Percentiles rank a stretch among this genome's conserved stretches.
Evolutionary conservation across 2,888 invertebrate species (phyloP).

Genomic region (Eristalis tenax): DNA sequence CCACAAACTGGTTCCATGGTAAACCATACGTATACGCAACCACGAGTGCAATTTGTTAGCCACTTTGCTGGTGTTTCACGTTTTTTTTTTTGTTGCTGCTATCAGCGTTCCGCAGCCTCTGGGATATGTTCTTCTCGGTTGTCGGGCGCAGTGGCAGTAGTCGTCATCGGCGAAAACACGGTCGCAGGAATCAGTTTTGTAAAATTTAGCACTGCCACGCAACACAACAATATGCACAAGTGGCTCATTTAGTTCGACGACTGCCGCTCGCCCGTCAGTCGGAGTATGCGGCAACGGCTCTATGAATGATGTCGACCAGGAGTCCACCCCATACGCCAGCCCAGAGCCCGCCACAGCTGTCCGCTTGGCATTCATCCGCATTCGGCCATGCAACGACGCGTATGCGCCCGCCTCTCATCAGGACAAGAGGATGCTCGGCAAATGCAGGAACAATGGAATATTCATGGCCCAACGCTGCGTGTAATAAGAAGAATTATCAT

Average conservation of each 20-base stretch:
- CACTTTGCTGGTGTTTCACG: slow-evolving; percentile 39
- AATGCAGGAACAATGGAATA: slow-evolving; percentile 21
- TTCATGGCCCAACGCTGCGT: slow-evolving; percentile 23
- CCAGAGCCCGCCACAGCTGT: background rate
- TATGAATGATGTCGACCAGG: slow-evolving; percentile 20
- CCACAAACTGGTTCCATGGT: slow-evolving; percentile 40
- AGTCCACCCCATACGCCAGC: background rate
- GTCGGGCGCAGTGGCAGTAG: slow-evolving; percentile 1
- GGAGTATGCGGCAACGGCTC: background rate
- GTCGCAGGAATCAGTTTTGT: slow-evolving; percentile 35
- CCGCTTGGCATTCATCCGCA: slow-evolving; percentile 26
- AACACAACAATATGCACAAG: slow-evolving; percentile 30
- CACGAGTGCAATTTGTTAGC: slow-evolving; percentile 56
- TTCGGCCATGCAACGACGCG: background rate
- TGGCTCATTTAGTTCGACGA: slow-evolving; percentile 36
- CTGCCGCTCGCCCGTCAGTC: background rate
- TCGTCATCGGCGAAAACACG: slow-evolving; percentile 8
- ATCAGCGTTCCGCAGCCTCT: background rate
- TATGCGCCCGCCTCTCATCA: slow-evolving; percentile 14
- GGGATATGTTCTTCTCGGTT: background rate
- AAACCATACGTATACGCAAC: slow-evolving; percentile 54
- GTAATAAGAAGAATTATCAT: slow-evolving; percentile 31
- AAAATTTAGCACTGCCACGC: slow-evolving; percentile 29
- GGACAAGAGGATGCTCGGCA: slow-evolving; percentile 19
- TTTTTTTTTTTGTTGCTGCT: background rate